Percentiles rank a stretch among this genome's conserved stretches.
Evolutionary conservation across 1,140 invertebrate genomes (phyloP).

Genomic region (Caenorhabditis latens): DNA sequence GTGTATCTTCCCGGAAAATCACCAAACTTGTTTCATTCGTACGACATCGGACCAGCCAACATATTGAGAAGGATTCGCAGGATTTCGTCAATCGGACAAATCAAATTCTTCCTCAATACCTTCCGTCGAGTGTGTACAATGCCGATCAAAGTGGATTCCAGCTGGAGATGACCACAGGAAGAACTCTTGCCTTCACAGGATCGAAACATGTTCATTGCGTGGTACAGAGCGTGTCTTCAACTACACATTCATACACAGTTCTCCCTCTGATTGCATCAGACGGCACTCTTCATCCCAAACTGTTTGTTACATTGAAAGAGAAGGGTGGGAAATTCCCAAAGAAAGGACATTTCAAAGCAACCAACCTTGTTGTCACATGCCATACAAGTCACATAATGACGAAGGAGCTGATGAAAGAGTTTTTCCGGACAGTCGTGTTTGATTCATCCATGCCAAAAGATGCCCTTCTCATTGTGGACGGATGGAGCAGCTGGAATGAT

Average conservation of each 20-base stretch:
- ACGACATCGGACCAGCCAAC: not conserved
- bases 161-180: not conserved
- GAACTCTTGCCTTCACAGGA: not conserved
- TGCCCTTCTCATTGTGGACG: not conserved
- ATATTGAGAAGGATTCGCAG: not conserved
- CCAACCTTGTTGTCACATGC: not conserved
- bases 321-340: not conserved
- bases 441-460: not conserved
- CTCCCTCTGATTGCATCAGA: not conserved
- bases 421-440: not conserved
- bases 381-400: not conserved
- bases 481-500: not conserved
- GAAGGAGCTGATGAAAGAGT: not conserved
- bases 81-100: not conserved
- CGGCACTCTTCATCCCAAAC: not conserved
- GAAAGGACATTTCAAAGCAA: not conserved
- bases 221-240: not conserved
- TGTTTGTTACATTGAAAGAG: not conserved
- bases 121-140: not conserved
- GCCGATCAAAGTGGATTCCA: not conserved
- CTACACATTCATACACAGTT: not conserved
- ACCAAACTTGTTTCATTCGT: not conserved
- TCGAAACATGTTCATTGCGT: not conserved
- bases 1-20: not conserved
- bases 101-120: not conserved